phyloP scores from a whole-genome alignment of 37 sponge, comb jelly and placozoan species.

The Petrosia ficiformis region DNA sequence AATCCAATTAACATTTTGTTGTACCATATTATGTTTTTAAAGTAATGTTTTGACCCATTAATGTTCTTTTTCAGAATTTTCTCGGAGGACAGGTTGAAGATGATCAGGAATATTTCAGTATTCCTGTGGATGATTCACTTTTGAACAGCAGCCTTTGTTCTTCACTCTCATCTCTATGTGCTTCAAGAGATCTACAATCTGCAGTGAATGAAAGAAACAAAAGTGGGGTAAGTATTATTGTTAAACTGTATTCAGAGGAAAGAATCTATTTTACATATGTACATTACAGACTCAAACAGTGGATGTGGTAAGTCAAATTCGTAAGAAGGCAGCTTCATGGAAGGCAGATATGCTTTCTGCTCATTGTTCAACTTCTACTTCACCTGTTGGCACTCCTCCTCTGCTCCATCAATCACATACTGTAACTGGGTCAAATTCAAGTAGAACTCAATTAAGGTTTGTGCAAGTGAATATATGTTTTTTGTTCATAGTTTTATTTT shows the following conservation, averaged over 20 bases:
- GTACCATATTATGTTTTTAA: not conserved
- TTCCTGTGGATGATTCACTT: conserved; percentile 44
- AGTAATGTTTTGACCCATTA: not conserved
- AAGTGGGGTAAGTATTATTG: conserved; percentile 1
- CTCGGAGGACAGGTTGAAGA: too few species aligned
- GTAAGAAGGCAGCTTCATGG: conserved; percentile 37
- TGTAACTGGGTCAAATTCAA: too few species aligned
- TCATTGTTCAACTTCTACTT: conserved; percentile 16
- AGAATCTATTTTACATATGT: too few species aligned
- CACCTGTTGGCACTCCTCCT: conserved; percentile 3
- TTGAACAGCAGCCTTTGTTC: conserved; percentile 43
- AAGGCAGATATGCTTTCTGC: conserved; percentile 52
- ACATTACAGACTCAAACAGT: too few species aligned
- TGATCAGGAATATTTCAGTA: conserved; percentile 48
- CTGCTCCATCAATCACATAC: not conserved
- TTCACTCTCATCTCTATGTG: conserved; percentile 28
- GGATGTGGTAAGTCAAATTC: conserved; percentile 48
- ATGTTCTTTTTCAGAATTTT: too few species aligned
- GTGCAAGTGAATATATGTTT: too few species aligned
- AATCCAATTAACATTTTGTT: too few species aligned
- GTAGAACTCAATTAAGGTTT: too few species aligned
- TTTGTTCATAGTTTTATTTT: too few species aligned
- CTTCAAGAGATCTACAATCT: conserved; percentile 10
- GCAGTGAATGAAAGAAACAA: conserved; percentile 1
- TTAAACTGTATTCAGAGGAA: too few species aligned